Evolutionary conservation across 2,797 vertebrate genomes (phyloP).

Genomic region (Buphagus erythrorhynchus): DNA sequence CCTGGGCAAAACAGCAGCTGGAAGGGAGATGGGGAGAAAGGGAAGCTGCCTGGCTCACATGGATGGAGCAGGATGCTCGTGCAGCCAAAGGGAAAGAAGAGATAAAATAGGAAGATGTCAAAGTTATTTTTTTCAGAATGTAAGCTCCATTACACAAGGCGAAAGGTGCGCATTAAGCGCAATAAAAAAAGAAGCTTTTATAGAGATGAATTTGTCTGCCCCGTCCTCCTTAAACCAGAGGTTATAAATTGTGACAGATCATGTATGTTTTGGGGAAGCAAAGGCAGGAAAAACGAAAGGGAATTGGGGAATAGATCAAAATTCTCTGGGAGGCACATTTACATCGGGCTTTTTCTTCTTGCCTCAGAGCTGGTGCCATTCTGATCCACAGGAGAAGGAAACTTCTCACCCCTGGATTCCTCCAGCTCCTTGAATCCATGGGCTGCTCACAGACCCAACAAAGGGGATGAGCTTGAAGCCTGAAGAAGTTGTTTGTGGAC

Average conservation of each 20-base stretch:
- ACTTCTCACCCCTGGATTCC: not conserved
- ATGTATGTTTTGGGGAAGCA: not conserved
- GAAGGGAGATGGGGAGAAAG: not conserved
- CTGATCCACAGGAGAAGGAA: not conserved
- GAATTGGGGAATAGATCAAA: not conserved
- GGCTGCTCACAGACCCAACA: not conserved
- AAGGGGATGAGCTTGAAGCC: not conserved
- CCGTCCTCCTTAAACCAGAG: not conserved
- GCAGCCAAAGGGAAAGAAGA: not conserved
- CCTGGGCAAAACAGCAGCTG: not conserved
- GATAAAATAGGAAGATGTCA: not conserved
- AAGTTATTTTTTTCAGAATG: not conserved
- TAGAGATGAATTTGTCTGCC: slow-evolving; percentile 24
- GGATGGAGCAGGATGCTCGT: fast-evolving
- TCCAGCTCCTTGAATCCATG: not conserved
- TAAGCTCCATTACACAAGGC: slow-evolving; percentile 32
- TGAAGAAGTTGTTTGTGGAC: not conserved
- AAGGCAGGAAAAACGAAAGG: not conserved
- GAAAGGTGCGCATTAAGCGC: not conserved
- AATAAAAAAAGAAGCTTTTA: slow-evolving; percentile 27
- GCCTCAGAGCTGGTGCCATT: fast-evolving
- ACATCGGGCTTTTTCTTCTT: not conserved
- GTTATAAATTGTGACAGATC: slow-evolving; percentile 20
- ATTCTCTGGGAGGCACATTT: not conserved
- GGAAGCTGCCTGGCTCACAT: fast-evolving